A percentile compares a stretch with the other conserved stretches of the same genome.
Conservation (phyloP, 2,888 invertebrate genomes). For the Epinotia ramella region DNA sequence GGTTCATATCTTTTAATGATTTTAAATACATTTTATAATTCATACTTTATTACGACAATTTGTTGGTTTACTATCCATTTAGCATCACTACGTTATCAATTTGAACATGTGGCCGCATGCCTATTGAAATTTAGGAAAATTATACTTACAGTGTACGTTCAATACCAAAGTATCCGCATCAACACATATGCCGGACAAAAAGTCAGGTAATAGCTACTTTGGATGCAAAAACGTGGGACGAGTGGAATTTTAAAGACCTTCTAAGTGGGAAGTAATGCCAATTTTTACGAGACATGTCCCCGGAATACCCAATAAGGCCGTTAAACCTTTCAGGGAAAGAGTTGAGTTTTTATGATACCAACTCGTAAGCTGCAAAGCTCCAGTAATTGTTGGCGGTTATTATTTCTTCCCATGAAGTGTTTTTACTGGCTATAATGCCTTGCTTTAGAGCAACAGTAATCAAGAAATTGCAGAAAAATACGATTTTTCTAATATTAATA, state of each 20-base stretch:
- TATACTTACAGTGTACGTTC: neutral
- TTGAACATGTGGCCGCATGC: too few relatives aligned
- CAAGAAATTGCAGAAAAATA: too few relatives aligned
- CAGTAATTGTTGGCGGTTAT: constrained; percentile 45
- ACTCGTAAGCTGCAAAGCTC: constrained; percentile 18
- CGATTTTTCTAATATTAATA: too few relatives aligned
- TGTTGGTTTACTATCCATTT: too few relatives aligned
- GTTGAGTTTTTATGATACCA: constrained; percentile 56
- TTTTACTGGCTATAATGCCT: neutral
- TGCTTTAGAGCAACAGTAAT: neutral
- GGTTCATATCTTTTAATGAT: too few relatives aligned
- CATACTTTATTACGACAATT: too few relatives aligned
- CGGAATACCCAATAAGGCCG: constrained; percentile 67
- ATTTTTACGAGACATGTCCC: constrained; percentile 72
- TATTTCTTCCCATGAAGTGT: constrained; percentile 4
- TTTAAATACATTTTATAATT: too few relatives aligned
- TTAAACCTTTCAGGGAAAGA: constrained; percentile 57
- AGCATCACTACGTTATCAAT: too few relatives aligned
- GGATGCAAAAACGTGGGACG: constrained; percentile 70
- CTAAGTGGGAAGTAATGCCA: constrained; percentile 79
- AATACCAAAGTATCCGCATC: constrained; percentile 18
- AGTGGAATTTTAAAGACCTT: constrained; percentile 71
- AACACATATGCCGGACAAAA: constrained; percentile 50
- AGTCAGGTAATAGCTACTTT: constrained; percentile 72
- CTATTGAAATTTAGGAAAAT: neutral